These are phyloP conservation scores for Geotrypetes seraphini DNA, from an alignment of 2,797 vertebrate species.

Conservation along the genomic window DNA sequence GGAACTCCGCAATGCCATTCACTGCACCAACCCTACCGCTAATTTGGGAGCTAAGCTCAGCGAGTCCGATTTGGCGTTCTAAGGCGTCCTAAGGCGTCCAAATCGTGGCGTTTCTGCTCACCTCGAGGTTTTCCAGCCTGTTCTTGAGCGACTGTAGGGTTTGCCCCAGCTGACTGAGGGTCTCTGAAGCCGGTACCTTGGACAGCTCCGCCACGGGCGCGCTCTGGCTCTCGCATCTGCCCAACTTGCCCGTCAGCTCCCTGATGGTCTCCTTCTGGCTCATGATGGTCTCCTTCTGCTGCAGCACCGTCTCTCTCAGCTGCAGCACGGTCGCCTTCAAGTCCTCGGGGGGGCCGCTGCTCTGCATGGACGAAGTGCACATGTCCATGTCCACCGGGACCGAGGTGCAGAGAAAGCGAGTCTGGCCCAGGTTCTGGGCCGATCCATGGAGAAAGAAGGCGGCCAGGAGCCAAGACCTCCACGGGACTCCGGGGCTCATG, in stretches of 20 bases:
- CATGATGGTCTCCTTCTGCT: constrained; percentile 92
- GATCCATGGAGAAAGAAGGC: constrained; percentile 46
- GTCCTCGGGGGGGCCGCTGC: constrained; percentile 77
- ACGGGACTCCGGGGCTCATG: constrained; percentile 48
- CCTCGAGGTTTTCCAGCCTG: constrained; percentile 89
- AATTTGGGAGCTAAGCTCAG: constrained; percentile 29
- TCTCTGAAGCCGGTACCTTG: constrained; percentile 75
- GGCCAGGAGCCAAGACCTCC: constrained; percentile 64
- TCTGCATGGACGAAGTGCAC: constrained; percentile 82
- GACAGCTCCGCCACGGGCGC: constrained; percentile 84
- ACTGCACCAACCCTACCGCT: not conserved
- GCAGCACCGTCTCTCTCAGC: constrained; percentile 87
- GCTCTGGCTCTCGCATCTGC: constrained; percentile 86
- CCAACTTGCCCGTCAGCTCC: constrained; percentile 86
- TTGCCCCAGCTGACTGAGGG: constrained; percentile 85
- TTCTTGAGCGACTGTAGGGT: constrained; percentile 91
- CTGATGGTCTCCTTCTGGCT: constrained; percentile 90
- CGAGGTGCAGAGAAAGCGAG: constrained; percentile 92
- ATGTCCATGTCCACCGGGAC: constrained; percentile 89
- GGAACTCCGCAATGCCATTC: constrained; percentile 4
- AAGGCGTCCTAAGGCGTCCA: too few relatives aligned
- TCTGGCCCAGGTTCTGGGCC: constrained; percentile 78
- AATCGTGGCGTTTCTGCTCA: too few relatives aligned
- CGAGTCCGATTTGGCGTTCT: too few relatives aligned
- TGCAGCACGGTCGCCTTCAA: constrained; percentile 81